These are phyloP conservation scores for Galeopterus variegatus DNA, from an alignment of 2,113 vertebrate species.

Conservation along the genomic window DNA sequence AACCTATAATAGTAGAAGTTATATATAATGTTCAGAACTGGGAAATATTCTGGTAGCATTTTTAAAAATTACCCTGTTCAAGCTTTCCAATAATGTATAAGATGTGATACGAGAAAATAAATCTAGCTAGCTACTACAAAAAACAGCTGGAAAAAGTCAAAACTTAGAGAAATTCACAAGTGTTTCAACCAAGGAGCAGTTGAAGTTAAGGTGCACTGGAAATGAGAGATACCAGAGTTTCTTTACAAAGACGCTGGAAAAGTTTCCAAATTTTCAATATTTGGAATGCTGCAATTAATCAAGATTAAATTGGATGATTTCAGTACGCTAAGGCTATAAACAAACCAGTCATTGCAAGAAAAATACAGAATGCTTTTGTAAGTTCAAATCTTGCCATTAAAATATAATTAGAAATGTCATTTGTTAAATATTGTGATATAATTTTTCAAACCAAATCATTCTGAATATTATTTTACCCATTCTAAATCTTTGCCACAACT, in stretches of 20 bases:
- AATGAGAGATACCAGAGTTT: not conserved
- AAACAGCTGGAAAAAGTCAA: constrained; percentile 36
- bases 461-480: constrained; percentile 17
- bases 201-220: not conserved
- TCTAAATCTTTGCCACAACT: constrained; percentile 19
- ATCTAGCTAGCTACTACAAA: constrained; percentile 42
- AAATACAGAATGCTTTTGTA: not conserved
- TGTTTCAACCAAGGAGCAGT: not conserved
- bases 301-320: constrained; percentile 38
- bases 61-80: not conserved
- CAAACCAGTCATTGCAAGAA: constrained; percentile 56
- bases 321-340: not conserved
- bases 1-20: not conserved
- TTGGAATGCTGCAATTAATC: constrained; percentile 25
- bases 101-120: constrained; percentile 10
- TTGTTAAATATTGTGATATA: not conserved
- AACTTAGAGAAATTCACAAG: not conserved
- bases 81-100: constrained; percentile 26
- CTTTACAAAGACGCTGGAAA: not conserved
- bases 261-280: constrained; percentile 40
- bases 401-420: not conserved
- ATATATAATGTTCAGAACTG: constrained; percentile 37
- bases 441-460: constrained; percentile 28
- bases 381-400: constrained; percentile 25
- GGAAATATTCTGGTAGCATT: constrained; percentile 52